Base-by-base conservation (phyloP, 2,113 vertebrate species). In the Nothobranchius kuhntae region DNA sequence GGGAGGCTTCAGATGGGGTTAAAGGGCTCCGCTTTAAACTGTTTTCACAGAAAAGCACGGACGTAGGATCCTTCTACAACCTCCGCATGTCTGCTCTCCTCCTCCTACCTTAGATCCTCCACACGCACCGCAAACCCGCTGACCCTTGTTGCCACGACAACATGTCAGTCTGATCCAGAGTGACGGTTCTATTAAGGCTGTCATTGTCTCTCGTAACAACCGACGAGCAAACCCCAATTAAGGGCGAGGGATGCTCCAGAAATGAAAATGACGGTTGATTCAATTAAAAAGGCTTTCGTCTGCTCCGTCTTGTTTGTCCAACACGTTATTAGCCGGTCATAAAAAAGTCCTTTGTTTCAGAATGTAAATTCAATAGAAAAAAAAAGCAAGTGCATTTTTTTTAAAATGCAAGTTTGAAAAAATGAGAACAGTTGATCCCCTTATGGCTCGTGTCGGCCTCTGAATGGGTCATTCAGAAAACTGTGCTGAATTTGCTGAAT, bases 111-210 rank as follows among this genome's bases (percentile, higher is more conserved):
- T 63, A n/a, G 72, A 68, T 69, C 76, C 55, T 75, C 78, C 64
- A 68, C 70, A 71, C 42, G 30, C 61, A 54, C 61, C 0, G 51
- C 57, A 76, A 86, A 86, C 83, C 73, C 69, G 24, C 21, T 87
- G 86, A 87, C 89, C 88, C 73, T 54, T 2, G 80, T 85, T 81
- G 64, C 75, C 80, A 64, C 50, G 71, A 80, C 72, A 82, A 83
- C 83, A 53, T 21, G 57, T 85, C 78, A 73, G 72, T 80, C 78
- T 87, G 83, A 91, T 90, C 53, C 84, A 79, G 68, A 84, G 65
- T 86, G 89, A 90, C 89, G 80, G 71, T 76, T 86, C 86, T 73
- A 84, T 85, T 83, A 75, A 80, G 58, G 76, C 57, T 84, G 80
- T 77, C 83, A 82, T 86, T 86, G 84, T 87, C 77, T 87, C 78